phyloP scores from a whole-genome alignment of 37 sponge, comb jelly and placozoan species.

The Hexactinellida sp. region DNA sequence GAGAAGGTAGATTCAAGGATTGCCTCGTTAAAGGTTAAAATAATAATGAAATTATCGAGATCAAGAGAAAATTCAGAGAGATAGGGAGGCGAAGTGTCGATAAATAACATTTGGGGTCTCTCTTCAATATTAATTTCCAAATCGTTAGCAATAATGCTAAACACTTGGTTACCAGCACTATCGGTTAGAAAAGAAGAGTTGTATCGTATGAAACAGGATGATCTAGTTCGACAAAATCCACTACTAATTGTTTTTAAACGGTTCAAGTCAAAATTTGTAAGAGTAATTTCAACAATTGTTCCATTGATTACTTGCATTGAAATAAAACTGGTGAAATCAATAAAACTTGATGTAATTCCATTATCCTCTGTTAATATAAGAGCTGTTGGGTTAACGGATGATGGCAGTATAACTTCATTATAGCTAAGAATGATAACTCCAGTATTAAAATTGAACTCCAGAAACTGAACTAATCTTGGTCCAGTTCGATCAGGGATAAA shows the following conservation, averaged over 20 bases:
- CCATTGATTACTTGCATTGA: constrained; percentile 27
- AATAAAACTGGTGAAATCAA: constrained; percentile 26
- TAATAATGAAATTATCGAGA: constrained; percentile 32
- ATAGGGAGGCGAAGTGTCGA: constrained; percentile 42
- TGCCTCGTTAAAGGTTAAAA: constrained; percentile 55
- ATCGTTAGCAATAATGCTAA: constrained; percentile 18
- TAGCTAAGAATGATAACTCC: constrained; percentile 49
- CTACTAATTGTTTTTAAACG: constrained; percentile 22
- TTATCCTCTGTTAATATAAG: constrained; percentile 7
- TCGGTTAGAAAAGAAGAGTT: constrained; percentile 36
- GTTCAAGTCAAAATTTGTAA: constrained; percentile 41
- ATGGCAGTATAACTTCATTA: constrained; percentile 39
- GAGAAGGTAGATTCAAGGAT: constrained; percentile 37
- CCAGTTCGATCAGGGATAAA: constrained; percentile 29
- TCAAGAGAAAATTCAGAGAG: constrained; percentile 40
- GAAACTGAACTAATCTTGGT: constrained; percentile 51
- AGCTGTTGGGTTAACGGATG: constrained; percentile 26
- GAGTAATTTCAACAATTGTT: constrained; percentile 36
- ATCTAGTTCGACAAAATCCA: neutral
- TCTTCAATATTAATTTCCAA: constrained; percentile 12
- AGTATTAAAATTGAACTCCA: constrained; percentile 45
- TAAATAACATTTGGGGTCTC: constrained; percentile 13
- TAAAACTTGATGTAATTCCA: neutral
- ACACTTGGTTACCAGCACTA: constrained; percentile 42
- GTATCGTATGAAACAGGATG: neutral